Conservation (phyloP, 2,113 vertebrate genomes). For the Uria aalge region DNA sequence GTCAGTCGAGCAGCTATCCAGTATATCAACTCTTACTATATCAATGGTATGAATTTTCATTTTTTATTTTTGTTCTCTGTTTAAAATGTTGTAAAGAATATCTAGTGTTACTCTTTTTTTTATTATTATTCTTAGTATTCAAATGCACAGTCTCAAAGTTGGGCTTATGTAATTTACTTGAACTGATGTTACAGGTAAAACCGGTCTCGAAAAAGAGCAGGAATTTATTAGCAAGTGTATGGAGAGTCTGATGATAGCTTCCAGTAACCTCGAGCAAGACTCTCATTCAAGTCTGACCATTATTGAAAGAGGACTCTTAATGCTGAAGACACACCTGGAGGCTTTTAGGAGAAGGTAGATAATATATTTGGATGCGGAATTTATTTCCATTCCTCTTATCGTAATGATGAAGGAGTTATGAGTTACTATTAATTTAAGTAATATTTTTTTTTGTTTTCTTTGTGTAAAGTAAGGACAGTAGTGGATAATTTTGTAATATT, state of each 20-base stretch:
- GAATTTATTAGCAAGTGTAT: constrained; percentile 99
- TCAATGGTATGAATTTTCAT: constrained; percentile 84
- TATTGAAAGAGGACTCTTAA: constrained; percentile 96
- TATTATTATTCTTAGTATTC: not conserved
- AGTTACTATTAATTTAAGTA: not conserved
- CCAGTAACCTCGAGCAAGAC: constrained; percentile 93
- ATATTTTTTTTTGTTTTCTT: not conserved
- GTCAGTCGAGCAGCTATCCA: constrained; percentile 98
- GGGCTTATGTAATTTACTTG: not conserved
- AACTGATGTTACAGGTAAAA: constrained; percentile 84
- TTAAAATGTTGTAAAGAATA: not conserved
- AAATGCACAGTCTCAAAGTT: not conserved
- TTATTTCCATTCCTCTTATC: not conserved
- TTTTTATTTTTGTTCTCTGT: not conserved
- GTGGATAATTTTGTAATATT: not conserved
- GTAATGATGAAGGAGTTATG: not conserved
- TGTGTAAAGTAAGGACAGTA: not conserved
- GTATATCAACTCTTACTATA: constrained; percentile 99
- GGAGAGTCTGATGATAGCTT: constrained; percentile 97
- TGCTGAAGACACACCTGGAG: constrained; percentile 98
- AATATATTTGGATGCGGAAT: not conserved
- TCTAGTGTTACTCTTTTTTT: not conserved
- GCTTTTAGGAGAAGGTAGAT: constrained; percentile 94
- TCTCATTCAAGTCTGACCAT: constrained; percentile 93
- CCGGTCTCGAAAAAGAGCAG: constrained; percentile 96